Evolutionary conservation across 2,113 vertebrate species (phyloP).

Genomic region (Harpagus bidentatus): DNA sequence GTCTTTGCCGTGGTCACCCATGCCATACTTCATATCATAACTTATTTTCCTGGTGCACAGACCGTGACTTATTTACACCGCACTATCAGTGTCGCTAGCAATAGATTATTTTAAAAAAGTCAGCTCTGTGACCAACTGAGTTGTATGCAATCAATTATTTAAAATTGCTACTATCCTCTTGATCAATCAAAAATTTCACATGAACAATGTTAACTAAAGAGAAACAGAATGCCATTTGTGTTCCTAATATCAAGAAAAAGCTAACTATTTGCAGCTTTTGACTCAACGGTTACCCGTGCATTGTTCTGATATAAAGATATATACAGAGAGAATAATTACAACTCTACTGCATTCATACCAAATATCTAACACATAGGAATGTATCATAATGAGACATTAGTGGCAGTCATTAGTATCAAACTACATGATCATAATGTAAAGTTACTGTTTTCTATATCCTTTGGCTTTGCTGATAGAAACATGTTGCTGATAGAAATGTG

Average conservation of each 20-base stretch:
- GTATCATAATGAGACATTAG: not conserved
- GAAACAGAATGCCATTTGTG: not conserved
- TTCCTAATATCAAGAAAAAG: not conserved
- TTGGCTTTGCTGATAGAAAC: not conserved
- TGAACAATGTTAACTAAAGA: not conserved
- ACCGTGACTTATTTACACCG: not conserved
- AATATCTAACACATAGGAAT: not conserved
- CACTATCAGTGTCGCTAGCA: not conserved
- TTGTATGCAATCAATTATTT: not conserved
- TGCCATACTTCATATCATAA: not conserved
- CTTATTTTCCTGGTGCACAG: not conserved
- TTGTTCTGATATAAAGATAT: not conserved
- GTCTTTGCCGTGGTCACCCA: not conserved
- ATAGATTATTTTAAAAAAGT: not conserved
- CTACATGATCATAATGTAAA: not conserved
- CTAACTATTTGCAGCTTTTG: not conserved
- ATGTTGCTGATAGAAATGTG: not conserved
- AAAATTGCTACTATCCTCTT: not conserved
- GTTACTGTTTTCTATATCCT: not conserved
- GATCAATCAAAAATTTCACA: not conserved
- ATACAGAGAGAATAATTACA: not conserved
- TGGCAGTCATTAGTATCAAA: not conserved
- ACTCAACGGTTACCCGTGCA: rapidly evolving
- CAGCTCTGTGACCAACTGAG: not conserved
- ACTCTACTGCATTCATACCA: not conserved